Percentiles rank a stretch among this genome's conserved stretches.
Evolutionary conservation across 2,113 vertebrate species (phyloP).

Genomic region (Otis tarda): DNA sequence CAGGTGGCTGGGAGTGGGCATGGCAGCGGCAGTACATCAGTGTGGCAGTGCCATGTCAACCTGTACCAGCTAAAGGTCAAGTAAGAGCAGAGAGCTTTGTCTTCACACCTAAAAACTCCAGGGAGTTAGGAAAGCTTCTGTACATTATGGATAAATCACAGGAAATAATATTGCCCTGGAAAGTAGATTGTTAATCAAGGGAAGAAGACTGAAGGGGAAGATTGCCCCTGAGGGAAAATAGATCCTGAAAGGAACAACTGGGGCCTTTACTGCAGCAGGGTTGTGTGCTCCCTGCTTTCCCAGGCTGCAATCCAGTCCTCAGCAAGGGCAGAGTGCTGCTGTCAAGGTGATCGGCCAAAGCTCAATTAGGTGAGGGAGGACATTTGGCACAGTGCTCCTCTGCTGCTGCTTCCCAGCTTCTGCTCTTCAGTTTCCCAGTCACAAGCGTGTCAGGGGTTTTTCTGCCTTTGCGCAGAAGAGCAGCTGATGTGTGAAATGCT

Average conservation of each 20-base stretch:
- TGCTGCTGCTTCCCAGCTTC: not conserved
- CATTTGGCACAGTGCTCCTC: not conserved
- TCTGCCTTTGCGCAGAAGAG: not conserved
- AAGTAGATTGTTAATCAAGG: not conserved
- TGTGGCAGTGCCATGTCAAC: accelerated
- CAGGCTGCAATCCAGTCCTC: not conserved
- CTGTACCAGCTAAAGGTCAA: not conserved
- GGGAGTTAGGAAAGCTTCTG: not conserved
- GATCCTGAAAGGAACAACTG: not conserved
- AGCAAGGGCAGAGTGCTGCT: not conserved
- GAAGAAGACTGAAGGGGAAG: not conserved
- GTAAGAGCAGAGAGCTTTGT: not conserved
- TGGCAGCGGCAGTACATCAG: not conserved
- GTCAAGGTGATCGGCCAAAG: not conserved
- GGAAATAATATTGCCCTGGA: not conserved
- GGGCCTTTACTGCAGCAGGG: not conserved
- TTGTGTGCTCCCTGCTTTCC: not conserved
- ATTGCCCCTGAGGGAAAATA: not conserved
- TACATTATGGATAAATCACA: not conserved
- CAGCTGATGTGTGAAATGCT: slow-evolving; percentile 15
- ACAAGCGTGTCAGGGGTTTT: not conserved
- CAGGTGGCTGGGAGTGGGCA: not conserved
- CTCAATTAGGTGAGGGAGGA: not conserved
- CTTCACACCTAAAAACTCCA: not conserved
- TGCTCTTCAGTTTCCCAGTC: not conserved